Percentiles rank a stretch among this genome's conserved stretches.
Conservation (phyloP, 2,888 invertebrate species). For the Patella ulyssiponensis region DNA sequence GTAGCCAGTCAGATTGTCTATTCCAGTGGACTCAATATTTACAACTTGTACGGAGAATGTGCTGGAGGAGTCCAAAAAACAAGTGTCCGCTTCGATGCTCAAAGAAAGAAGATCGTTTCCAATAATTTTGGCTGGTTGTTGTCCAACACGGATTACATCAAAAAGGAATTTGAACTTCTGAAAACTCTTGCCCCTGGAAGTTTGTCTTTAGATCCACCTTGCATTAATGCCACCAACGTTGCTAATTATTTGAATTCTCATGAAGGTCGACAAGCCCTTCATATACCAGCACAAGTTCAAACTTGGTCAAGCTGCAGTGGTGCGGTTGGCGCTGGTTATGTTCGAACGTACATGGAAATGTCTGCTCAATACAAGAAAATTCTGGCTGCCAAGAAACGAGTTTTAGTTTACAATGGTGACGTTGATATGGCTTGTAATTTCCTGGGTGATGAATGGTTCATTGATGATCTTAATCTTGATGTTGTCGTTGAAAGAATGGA, state of each 20-base stretch:
- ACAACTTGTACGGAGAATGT: slow-evolving; percentile 72
- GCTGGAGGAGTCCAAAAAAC: slow-evolving; percentile 30
- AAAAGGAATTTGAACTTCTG: slow-evolving; percentile 29
- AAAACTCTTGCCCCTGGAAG: slow-evolving; percentile 16
- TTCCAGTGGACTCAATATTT: slow-evolving; percentile 67
- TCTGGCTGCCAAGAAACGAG: slow-evolving; percentile 57
- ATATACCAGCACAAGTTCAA: slow-evolving; percentile 60
- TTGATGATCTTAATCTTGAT: slow-evolving; percentile 61
- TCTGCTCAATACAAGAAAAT: slow-evolving; percentile 58
- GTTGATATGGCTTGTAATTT: slow-evolving; percentile 75
- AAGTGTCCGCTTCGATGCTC: slow-evolving; percentile 19
- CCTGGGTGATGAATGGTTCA: slow-evolving; percentile 74
- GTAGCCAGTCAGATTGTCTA: slow-evolving; percentile 40
- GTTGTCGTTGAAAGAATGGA: slow-evolving; percentile 40
- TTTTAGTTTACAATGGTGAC: slow-evolving; percentile 74
- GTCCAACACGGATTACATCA: slow-evolving; percentile 7
- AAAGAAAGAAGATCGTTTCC: slow-evolving; percentile 17
- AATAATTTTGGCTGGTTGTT: slow-evolving; percentile 43
- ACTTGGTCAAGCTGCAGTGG: slow-evolving; percentile 68
- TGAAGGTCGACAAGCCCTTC: slow-evolving; percentile 64
- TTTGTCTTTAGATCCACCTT: slow-evolving; percentile 60
- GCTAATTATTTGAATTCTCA: slow-evolving; percentile 76
- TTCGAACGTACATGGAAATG: slow-evolving; percentile 51
- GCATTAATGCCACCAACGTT: slow-evolving; percentile 54
- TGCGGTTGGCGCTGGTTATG: neutral